Base-by-base conservation (phyloP, 2,888 invertebrate genomes). In the Andrena dorsata region DNA sequence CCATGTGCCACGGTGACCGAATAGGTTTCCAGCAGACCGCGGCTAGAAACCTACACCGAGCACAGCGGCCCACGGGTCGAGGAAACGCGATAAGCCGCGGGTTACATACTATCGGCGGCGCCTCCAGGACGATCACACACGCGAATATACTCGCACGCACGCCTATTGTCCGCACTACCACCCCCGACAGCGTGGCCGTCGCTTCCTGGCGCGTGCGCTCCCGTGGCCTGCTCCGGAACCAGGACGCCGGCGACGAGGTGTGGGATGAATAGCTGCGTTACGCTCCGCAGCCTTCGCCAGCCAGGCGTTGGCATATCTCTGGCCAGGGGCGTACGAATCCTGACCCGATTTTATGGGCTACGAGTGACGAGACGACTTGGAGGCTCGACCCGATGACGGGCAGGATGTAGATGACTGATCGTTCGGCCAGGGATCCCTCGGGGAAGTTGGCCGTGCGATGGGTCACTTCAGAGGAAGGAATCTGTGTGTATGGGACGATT, bases 181-280 rank as follows among this genome's bases (percentile, higher is more conserved):
- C 41, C 53, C 51, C 51, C 32, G 66, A 49, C 69, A 41, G 51
- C 73, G 76, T 80, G 69, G 80, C 61, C 82, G 74, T 81, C 68
- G 35, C 64, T 87, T 90, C 84, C 84, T 86, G 87, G 87, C 87
- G 87, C 88, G 88, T 89, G 88, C 89, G 88, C 78, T 77, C 69
- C 70, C 72, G 70, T 76, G 61, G 68, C 74, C 83, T 82, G 84
- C 78, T 81, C 85, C 89, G 86, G 89, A 89, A 88, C 89, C 82
- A 78, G 87, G 83, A 85, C 87, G 89, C 74, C 85, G 82, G 69
- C 65, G 74, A 80, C 75, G 85, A 86, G 81, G 83, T 89, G 88
- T 89, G 86, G 88, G 90, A 90, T 84, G 88, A 90, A 89, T 90
- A 74, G 85, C 35, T 78, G 81, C 84, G 90, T 90, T 90, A 90